Evolutionary conservation across 2,888 invertebrate genomes (phyloP), one percentile per base, ranked within the genome.

Genomic region (Bimastos eiseni): DNA sequence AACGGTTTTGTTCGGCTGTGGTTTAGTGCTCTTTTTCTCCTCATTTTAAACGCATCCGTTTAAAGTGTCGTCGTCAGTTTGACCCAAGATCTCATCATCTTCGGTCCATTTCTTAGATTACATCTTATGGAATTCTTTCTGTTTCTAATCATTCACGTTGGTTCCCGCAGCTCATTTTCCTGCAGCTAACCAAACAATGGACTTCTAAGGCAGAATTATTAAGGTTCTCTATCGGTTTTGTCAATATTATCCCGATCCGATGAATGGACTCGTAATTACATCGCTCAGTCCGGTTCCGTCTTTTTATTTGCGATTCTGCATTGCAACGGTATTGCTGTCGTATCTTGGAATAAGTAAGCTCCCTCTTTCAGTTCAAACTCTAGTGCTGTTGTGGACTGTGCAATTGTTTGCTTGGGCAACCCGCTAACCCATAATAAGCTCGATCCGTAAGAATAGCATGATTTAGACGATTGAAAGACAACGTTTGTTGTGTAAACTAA

Each of bases 171-270:
- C n/a, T 41, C n/a, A n/a, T n/a, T n/a, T n/a, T n/a, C n/a, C n/a
- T n/a, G n/a, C n/a, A 8, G n/a, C 30, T n/a, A 70, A n/a, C n/a
- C 70, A 70, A 70, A 70, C 70, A 70, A 70, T 70, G 70, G 70
- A 3, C n/a, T 6, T 70, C 70, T 70, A 11, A 30, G 13, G 70
- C 70, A 70, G n/a, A 70, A 70, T 70, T 70, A 30, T 70, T n/a
- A n/a, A 70, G 70, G 30, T 70, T n/a, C 30, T 70, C n/a, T 70
- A 70, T 70, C 70, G n/a, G 70, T n/a, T 70, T n/a, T 70, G 70
- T 70, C 70, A 70, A 70, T n/a, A 70, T 70, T 70, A 70, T 70
- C n/a, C 70, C n/a, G 70, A 70, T 70, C 70, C 70, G 70, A n/a
- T 70, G 70, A 70, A 70, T 70, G 70, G 70, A 13, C n/a, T 5